Conservation (phyloP, 2,113 vertebrate species). For the Neodon shergylaensis region DNA sequence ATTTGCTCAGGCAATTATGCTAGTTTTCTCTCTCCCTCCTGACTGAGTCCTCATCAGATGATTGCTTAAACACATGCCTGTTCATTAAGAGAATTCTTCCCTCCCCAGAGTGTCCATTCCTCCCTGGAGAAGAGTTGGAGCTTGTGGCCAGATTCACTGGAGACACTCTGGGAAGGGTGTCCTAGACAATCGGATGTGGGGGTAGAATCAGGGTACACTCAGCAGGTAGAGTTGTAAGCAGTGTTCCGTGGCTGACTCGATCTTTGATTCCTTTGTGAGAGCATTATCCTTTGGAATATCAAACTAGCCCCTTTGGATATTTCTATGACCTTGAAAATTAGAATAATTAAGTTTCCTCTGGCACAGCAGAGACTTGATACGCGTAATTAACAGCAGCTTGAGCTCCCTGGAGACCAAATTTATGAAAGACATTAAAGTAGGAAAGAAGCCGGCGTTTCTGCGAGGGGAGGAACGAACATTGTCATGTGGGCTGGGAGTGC, state of each 20-base stretch:
- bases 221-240: conserved; percentile 33
- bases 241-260: conserved; percentile 23
- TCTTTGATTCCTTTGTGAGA: conserved; percentile 47
- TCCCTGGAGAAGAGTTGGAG: not conserved
- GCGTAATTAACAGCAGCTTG: conserved; percentile 69
- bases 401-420: conserved; percentile 43
- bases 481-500: not conserved
- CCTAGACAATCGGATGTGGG: not conserved
- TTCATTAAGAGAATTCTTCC: not conserved
- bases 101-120: not conserved
- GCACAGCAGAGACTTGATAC: conserved; percentile 57
- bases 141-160: not conserved
- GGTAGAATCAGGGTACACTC: not conserved
- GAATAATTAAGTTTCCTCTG: conserved; percentile 78
- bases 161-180: not conserved
- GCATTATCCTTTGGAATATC: conserved; percentile 56
- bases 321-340: conserved; percentile 79
- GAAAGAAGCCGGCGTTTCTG: conserved; percentile 17
- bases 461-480: conserved; percentile 20
- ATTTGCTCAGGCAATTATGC: not conserved
- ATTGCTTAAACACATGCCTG: not conserved
- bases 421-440: conserved; percentile 46
- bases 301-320: conserved; percentile 66
- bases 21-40: not conserved
- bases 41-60: not conserved